Evolutionary conservation across 1,140 invertebrate genomes (phyloP), one percentile per base, ranked within the genome.

Genomic region (Hypsibius dujardini): DNA sequence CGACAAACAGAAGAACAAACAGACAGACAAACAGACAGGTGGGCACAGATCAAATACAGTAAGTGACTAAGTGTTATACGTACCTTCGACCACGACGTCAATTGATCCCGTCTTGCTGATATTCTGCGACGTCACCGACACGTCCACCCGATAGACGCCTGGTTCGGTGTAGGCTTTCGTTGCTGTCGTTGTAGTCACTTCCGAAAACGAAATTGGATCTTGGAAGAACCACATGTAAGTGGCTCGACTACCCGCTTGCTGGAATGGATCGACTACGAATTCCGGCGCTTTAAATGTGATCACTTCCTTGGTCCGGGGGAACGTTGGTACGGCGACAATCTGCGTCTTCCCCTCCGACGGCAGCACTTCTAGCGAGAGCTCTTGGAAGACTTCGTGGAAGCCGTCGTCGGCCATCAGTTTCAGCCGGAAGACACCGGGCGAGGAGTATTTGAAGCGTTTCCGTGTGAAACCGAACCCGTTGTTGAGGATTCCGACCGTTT

Each of bases 171-270:
- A 67, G 42, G 62, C 45, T 42, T 42, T 67, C 42, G 7, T 3
- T 14, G 62, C 7, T 3, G 3, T 42, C 12, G 42, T 3, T 3
- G 62, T 42, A 7, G 62, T 67, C 3, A 42, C 3, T 42, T 67
- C 62, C 7, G 7, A 3, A 42, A 67, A 67, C 3, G 62, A 67
- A 3, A 67, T 42, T 42, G 62, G 42, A 67, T 67, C 62, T 42
- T 67, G 62, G 62, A 67, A 67, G 42, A 67, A 67, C 62, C 62
- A 67, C 62, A 67, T 67, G 42, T 14, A 14, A 42, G 12, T 67
- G 3, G 7, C 42, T 67, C 45, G 12, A 7, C 45, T 12, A 42
- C 3, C 42, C 3, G 12, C 42, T n/a, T n/a, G n/a, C n/a, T n/a
- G n/a, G n/a, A n/a, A n/a, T n/a, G n/a, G n/a, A n/a, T n/a, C n/a